Base-by-base conservation (phyloP, 2,888 invertebrate genomes). In the Leptinotarsa haldemani region DNA sequence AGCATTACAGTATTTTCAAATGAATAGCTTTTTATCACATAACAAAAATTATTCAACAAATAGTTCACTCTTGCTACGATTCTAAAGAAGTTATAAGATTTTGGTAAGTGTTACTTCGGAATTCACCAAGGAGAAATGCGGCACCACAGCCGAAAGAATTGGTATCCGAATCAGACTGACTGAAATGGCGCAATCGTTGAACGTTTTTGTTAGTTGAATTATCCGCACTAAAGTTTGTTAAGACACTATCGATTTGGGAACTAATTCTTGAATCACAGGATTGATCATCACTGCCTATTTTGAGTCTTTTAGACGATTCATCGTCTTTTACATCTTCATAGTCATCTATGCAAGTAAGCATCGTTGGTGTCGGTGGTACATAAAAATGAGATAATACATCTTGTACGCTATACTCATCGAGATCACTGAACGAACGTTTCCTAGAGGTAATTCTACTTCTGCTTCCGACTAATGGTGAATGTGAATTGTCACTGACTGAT, bases 371-470 rank as follows among this genome's bases (percentile, higher is more conserved):
- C 15, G 93, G 92, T 76, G 93, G 91, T 86, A 91, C 91, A 84
- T 93, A 93, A 83, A 93, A 93, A 82, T 93, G 93, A 74, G 92
- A 92, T 74, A 93, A 89, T 5, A 93, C 92, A 81, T 92, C 93
- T 80, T 92, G 92, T 63, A 93, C 91, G 83, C 92, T 89, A 70
- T 92, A 90, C 82, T 93, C 93, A 80, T 92, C 92, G 80, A 91
- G 89, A 68, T 91, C 92, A 78, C 91, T 91, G 81, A 89, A 89
- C 4, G 87, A 85, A 56, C 90, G 86, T 77, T 88, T 89, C 69
- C 87, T 81, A 16, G 85, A 83, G 20, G 80, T 75, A 65, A 80
- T 79, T 47, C 80, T 73, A 20, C 68, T 65, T 47, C 66, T 74
- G 16, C 50, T 67, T 15, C 65, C 64, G 13, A 65, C 20, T 40